phyloP scores from a whole-genome alignment of 1,140 invertebrate species.

The Drosophila oshimai region DNA sequence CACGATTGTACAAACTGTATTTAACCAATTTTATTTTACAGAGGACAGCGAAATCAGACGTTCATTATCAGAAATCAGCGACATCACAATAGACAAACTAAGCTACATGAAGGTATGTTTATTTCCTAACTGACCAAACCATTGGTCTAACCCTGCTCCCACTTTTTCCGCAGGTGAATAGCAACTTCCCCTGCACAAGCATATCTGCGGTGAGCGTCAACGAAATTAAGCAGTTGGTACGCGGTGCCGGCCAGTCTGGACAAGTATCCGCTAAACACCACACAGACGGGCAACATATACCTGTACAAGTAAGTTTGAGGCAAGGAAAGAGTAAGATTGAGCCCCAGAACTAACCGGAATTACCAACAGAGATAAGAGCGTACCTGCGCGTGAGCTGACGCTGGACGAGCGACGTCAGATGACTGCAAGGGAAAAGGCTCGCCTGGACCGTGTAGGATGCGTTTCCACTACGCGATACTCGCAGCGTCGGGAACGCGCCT shows the following conservation, averaged over 20 bases:
- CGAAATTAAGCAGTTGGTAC: conserved; percentile 62
- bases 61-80: conserved; percentile 85
- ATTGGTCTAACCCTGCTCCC: neutral
- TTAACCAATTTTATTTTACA: conserved; percentile 34
- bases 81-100: conserved; percentile 86
- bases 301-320: conserved; percentile 72
- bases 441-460: conserved; percentile 80
- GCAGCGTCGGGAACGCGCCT: conserved; percentile 87
- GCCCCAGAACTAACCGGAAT: neutral
- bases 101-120: conserved; percentile 85
- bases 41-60: conserved; percentile 81
- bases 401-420: conserved; percentile 86
- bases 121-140: no score
- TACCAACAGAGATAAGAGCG: conserved; percentile 85
- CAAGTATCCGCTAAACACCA: conserved; percentile 62
- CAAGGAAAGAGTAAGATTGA: neutral
- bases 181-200: conserved; percentile 77
- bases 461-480: conserved; percentile 82
- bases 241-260: conserved; percentile 57
- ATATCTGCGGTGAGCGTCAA: conserved; percentile 75
- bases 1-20: neutral
- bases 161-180: conserved; percentile 52
- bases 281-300: conserved; percentile 68
- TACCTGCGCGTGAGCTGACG: conserved; percentile 85
- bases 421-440: conserved; percentile 85